Base-by-base conservation (phyloP, 2,888 invertebrate genomes). In the Scaptomyza reducta region DNA sequence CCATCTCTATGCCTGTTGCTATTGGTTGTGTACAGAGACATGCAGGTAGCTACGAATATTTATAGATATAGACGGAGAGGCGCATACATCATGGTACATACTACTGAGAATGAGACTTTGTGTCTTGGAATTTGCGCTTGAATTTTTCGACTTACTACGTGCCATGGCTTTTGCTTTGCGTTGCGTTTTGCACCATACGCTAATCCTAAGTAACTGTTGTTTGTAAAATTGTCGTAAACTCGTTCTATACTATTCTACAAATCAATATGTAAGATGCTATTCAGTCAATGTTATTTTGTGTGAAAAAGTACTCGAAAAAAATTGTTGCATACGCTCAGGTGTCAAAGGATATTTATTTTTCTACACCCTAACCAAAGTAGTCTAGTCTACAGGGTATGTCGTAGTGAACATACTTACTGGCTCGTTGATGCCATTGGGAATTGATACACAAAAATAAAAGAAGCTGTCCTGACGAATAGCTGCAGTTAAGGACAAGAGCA, bases 131-230 rank as follows among this genome's bases (percentile, higher is more conserved):
- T 84, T 81, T 72, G 58, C 67, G 56, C 53, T 67, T 40, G 81
- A 80, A 87, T 77, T 87, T 80, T 84, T 80, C 75, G 69, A 65
- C 81, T 87, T 70, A 83, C 72, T 80, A 84, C 87, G 81, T 81
- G 84, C 70, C 63, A 42, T 68, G 84, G 81, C 84, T 69, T 87
- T 87, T 87, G 84, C 87, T 81, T 83, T 86, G 74, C 71, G 87
- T 71, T 77, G 74, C 67, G 78, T 69, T 77, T 47, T 69, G 67
- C 74, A 62, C 77, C 18, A 33, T 62, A 42, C 54, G 66, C 74
- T 81, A 82, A 87, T 87, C 73, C 87, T 80, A 84, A 87, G 81
- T 82, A 82, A 82, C 78, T 80, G 75, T 84, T 87, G 85, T 80
- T 80, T 84, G 74, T 62, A 50, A 65, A 67, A 66, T 42, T 5